A percentile compares a stretch with the other conserved stretches of the same genome.
Evolutionary conservation across 2,888 invertebrate genomes (phyloP).

Genomic region (Bruchidius siliquastri): DNA sequence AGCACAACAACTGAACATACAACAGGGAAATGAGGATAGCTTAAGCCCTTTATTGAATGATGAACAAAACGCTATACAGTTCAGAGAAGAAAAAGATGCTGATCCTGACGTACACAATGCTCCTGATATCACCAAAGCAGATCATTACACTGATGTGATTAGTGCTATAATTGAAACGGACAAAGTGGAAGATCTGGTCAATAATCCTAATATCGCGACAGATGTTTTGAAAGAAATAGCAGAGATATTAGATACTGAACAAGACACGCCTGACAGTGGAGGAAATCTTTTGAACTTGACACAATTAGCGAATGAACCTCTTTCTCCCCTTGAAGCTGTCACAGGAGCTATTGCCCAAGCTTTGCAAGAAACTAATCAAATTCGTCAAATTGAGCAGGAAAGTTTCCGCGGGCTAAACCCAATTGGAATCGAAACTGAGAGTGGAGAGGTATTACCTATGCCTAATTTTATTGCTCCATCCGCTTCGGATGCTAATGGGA

Average conservation of each 20-base stretch:
- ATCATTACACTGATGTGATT: background rate
- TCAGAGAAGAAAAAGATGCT: background rate
- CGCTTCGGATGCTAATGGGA: background rate
- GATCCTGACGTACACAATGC: background rate
- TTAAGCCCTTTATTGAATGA: background rate
- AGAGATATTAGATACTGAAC: background rate
- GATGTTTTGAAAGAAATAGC: background rate
- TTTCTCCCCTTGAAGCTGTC: too few species aligned
- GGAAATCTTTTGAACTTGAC: too few species aligned
- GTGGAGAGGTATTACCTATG: background rate
- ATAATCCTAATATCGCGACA: background rate
- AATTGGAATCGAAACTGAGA: background rate
- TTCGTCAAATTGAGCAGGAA: background rate
- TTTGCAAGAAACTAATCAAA: background rate
- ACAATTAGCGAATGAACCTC: too few species aligned
- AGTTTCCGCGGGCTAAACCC: background rate
- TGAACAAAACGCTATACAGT: background rate
- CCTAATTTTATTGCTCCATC: background rate
- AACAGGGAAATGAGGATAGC: background rate
- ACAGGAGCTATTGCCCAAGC: too few species aligned
- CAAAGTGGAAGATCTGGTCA: background rate
- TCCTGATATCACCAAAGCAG: background rate
- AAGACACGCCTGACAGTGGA: background rate
- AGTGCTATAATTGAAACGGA: background rate
- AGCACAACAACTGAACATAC: background rate